These are phyloP conservation scores for Myotis davidii DNA, from an alignment of 2,113 vertebrate genomes.

Conservation along the genomic window DNA sequence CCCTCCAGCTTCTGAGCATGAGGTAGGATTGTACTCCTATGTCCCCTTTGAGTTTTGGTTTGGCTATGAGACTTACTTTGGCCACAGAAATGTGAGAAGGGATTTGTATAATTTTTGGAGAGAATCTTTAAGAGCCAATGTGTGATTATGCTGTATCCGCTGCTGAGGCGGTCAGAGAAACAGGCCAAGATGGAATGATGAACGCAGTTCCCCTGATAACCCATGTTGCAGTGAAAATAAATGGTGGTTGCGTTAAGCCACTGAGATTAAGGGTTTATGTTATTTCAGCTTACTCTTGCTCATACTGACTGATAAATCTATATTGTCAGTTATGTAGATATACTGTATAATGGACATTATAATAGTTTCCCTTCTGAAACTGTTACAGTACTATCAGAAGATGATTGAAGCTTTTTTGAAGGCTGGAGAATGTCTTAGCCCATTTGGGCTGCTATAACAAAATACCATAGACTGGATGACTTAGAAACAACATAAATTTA, in stretches of 20 bases:
- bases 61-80: neutral
- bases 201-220: neutral
- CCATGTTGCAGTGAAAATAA: neutral
- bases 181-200: neutral
- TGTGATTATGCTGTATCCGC: neutral
- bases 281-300: neutral
- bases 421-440: neutral
- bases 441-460: neutral
- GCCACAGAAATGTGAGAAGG: neutral
- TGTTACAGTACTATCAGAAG: neutral
- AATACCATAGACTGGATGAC: neutral
- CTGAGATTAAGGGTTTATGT: neutral
- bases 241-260: neutral
- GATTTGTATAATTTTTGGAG: neutral
- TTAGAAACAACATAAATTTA: neutral
- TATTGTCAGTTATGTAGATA: neutral
- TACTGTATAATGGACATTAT: neutral
- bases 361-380: neutral
- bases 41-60: neutral
- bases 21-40: neutral
- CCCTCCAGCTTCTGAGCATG: neutral
- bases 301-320: neutral
- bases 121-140: neutral
- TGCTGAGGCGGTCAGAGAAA: neutral
- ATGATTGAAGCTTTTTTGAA: conserved; percentile 11